phyloP scores from a whole-genome alignment of 2,113 vertebrate species.

The Probosciger aterrimus region DNA sequence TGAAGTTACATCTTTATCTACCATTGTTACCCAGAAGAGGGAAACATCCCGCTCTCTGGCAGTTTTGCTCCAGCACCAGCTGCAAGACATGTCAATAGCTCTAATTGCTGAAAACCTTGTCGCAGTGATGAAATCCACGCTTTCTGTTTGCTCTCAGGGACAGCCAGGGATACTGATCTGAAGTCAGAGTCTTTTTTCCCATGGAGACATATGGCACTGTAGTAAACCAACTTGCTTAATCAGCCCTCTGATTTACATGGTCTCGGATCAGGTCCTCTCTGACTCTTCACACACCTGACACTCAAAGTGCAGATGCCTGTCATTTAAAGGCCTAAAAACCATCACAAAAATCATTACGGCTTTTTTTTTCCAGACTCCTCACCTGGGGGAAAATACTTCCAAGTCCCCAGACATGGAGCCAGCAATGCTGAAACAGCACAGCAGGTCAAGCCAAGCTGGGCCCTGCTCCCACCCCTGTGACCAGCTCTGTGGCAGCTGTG shows the following conservation, averaged over 20 bases:
- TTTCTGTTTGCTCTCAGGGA: neutral
- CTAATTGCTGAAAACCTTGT: conserved; percentile 1
- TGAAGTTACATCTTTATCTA: conserved; percentile 4
- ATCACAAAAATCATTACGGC: neutral
- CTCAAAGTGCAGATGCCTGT: neutral
- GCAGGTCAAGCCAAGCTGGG: neutral
- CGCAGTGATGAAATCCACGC: accelerated
- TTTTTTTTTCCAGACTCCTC: neutral
- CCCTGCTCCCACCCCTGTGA: neutral
- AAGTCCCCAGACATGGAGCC: neutral
- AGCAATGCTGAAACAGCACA: neutral
- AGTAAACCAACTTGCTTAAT: neutral
- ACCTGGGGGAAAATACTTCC: neutral
- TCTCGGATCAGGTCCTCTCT: neutral
- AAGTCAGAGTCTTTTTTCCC: neutral
- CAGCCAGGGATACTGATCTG: neutral
- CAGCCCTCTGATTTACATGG: neutral
- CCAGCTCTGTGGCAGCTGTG: neutral
- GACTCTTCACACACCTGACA: accelerated
- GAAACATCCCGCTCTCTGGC: neutral
- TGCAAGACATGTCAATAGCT: neutral
- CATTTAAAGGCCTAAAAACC: neutral
- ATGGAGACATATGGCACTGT: neutral
- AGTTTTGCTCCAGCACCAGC: neutral
- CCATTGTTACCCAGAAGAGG: neutral